These are phyloP conservation scores for Rhabdomys dilectus DNA, from an alignment of 2,113 vertebrate genomes.

Conservation along the genomic window DNA sequence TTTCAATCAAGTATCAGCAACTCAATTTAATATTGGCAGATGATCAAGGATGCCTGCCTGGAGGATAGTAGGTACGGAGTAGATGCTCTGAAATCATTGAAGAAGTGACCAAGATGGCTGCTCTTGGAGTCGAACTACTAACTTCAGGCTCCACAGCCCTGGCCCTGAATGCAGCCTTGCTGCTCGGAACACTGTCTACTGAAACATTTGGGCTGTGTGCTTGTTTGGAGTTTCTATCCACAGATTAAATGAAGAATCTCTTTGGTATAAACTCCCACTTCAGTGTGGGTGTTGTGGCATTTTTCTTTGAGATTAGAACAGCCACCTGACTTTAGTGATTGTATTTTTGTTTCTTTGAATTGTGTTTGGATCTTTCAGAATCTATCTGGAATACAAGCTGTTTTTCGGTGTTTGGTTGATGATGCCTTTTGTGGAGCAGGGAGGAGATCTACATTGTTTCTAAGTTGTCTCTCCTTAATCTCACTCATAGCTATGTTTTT, in stretches of 20 bases:
- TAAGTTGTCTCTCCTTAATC: background rate
- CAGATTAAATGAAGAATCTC: background rate
- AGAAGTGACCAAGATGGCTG: background rate
- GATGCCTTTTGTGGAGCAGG: background rate
- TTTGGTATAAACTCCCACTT: background rate
- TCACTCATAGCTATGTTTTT: background rate
- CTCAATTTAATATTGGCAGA: background rate
- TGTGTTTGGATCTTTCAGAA: background rate
- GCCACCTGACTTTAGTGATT: slow-evolving; percentile 9
- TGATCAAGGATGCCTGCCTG: background rate
- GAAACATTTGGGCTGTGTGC: background rate
- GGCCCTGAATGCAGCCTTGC: background rate
- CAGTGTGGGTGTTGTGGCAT: background rate
- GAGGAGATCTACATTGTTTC: background rate
- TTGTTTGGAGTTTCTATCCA: background rate
- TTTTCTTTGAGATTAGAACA: slow-evolving; percentile 12
- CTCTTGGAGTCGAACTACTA: background rate
- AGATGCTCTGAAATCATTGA: slow-evolving; percentile 4
- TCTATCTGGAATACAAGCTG: background rate
- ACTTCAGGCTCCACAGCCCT: background rate
- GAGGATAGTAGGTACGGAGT: background rate
- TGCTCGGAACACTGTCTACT: background rate
- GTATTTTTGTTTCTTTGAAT: slow-evolving; percentile 41
- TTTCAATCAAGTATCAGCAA: background rate
- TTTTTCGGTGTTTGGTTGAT: background rate